Evolutionary conservation across 2,888 invertebrate genomes (phyloP).

Genomic region (Synergus laeviventris): DNA sequence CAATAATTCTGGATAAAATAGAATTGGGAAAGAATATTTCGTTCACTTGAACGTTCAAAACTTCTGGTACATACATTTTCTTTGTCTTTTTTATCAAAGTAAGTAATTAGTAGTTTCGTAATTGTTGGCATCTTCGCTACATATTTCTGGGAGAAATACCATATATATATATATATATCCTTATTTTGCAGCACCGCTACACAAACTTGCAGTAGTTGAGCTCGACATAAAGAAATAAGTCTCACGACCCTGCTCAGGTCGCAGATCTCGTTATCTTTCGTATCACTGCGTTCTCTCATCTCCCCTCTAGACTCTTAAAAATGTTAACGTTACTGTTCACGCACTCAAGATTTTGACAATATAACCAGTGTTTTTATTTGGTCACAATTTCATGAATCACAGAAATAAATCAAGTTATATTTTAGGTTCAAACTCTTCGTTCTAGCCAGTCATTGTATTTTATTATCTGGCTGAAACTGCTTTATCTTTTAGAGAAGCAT

Average conservation of each 20-base stretch:
- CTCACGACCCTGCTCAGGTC: conserved; percentile 9
- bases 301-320: neutral
- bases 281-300: conserved; percentile 12
- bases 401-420: neutral
- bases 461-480: neutral
- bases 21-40: no score
- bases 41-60: no score
- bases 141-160: neutral
- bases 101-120: no score
- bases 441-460: neutral
- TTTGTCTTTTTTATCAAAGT: no score
- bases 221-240: conserved; percentile 13
- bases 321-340: neutral
- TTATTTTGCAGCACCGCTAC: neutral
- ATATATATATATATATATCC: no score
- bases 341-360: neutral
- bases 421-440: neutral
- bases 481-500: neutral
- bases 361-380: neutral
- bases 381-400: neutral
- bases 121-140: no score
- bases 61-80: no score
- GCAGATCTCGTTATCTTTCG: conserved; percentile 9
- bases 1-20: no score
- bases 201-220: neutral